These are phyloP conservation scores for Suncus etruscus DNA, from an alignment of 2,113 vertebrate genomes.

Conservation along the genomic window DNA sequence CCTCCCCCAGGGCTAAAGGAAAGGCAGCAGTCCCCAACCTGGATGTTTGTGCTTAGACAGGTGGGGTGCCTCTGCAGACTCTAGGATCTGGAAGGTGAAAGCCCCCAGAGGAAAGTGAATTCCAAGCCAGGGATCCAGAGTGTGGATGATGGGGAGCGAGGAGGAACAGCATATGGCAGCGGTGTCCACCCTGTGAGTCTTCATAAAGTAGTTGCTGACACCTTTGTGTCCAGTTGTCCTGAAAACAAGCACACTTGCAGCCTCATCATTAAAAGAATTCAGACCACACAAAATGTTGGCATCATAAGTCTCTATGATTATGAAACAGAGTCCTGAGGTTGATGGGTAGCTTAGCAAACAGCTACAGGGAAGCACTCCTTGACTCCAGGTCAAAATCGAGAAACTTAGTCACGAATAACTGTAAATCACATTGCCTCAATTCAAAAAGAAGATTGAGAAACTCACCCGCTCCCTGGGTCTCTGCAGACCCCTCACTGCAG, in stretches of 20 bases:
- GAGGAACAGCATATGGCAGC: no score
- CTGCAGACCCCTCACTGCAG: no score
- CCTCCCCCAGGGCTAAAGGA: not conserved
- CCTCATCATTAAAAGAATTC: constrained; percentile 3
- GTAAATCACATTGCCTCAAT: no score
- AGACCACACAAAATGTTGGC: not conserved
- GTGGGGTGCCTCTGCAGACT: not conserved
- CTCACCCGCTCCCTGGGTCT: no score
- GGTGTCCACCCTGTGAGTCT: not conserved
- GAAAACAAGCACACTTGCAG: not conserved
- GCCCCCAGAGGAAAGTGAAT: not conserved
- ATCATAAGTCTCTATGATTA: not conserved
- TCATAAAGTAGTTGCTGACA: not conserved
- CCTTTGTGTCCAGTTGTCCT: not conserved
- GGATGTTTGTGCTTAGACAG: not conserved
- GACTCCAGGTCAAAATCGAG: not conserved
- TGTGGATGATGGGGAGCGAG: no score
- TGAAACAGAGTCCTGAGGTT: not conserved
- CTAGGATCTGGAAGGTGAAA: not conserved
- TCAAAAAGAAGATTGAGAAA: no score
- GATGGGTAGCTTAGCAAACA: not conserved
- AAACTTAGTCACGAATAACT: no score
- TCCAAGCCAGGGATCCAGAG: not conserved
- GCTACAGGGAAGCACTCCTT: not conserved
- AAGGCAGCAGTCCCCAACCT: not conserved